Evolutionary conservation across 2,797 vertebrate genomes (phyloP), one percentile per base, ranked within the genome.

Genomic region (Okamejei kenojei): DNA sequence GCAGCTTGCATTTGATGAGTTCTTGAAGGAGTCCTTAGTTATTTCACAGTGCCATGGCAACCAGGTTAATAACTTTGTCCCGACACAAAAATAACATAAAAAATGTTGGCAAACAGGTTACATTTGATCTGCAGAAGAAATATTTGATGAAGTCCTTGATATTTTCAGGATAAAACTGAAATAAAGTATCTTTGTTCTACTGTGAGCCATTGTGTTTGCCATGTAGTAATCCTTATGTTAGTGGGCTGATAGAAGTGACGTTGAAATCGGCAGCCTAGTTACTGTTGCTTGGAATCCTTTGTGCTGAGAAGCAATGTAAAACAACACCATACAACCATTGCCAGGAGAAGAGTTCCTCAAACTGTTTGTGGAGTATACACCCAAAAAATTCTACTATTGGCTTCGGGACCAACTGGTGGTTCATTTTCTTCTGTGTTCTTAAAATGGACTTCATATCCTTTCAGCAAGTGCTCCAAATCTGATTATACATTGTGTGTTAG

Each of bases 271-370:
- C 84, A 93, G 93, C 94, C 15, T 96, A 94, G 95, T 94, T 95
- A 96, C 95, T 93, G 96, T 96, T 96, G 95, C 96, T 93, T 93
- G 93, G 95, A 95, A 95, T 95, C 93, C 38, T 76, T 92, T 92
- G 68, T 54, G 13, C 76, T 54, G 73, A 92, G 35, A 91, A 45
- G 4, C 7, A 71, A 90, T 13, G 63, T 54, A n/a, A 90, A 68
- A 90, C 61, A 90, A 90, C 63, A 68, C 4, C 38, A 92, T 38
- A 15, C 38, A 76, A 76, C 10, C 10, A 73, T 35, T 71, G 68
- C 32, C 32, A 26, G 13, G 35, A 54, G 71, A 29, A 54, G 76
- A 11, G 15, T 23, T 54, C 38, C 26, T 35, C 61, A 88, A 88
- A n/a, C 84, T 88, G 11, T 35, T 78, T 78, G 84, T 32, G 3